Percentiles rank a stretch among this genome's conserved stretches.
Evolutionary conservation across 2,797 vertebrate genomes (phyloP).

Genomic region (Gephyroberyx darwinii): DNA sequence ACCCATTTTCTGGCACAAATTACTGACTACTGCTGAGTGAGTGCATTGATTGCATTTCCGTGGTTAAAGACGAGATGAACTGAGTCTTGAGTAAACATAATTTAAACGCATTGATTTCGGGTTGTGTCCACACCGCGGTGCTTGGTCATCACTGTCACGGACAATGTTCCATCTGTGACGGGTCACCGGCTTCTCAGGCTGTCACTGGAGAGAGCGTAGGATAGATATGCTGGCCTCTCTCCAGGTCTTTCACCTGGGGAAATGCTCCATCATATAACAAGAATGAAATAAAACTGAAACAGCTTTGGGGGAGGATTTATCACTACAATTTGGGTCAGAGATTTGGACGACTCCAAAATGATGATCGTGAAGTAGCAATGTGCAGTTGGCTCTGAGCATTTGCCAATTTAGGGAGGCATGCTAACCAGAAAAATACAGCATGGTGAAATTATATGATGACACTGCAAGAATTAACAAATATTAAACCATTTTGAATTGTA

Average conservation of each 20-base stretch:
- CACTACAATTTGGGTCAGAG: conserved; percentile 32
- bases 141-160: conserved; percentile 40
- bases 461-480: conserved; percentile 18
- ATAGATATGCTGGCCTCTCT: conserved; percentile 33
- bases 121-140: conserved; percentile 24
- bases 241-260: conserved; percentile 48
- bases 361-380: not conserved
- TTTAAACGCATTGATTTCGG: conserved; percentile 55
- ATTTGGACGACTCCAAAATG: conserved; percentile 24
- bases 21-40: not conserved
- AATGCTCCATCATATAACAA: conserved; percentile 46
- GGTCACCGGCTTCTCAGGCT: conserved; percentile 44
- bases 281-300: conserved; percentile 45
- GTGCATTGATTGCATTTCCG: conserved; percentile 30
- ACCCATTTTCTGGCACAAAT: too few relatives aligned
- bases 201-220: conserved; percentile 13
- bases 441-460: conserved; percentile 18
- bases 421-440: not conserved
- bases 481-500: conserved; percentile 19
- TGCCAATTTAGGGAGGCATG: not conserved
- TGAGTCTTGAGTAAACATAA: conserved; percentile 42
- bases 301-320: conserved; percentile 50
- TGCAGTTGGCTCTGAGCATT: conserved; percentile 5
- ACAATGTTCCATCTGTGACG: conserved; percentile 33
- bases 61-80: conserved; percentile 37